A percentile compares a stretch with the other conserved stretches of the same genome.
Conservation (phyloP, 2,113 vertebrate species). For the Picathartes gymnocephalus region DNA sequence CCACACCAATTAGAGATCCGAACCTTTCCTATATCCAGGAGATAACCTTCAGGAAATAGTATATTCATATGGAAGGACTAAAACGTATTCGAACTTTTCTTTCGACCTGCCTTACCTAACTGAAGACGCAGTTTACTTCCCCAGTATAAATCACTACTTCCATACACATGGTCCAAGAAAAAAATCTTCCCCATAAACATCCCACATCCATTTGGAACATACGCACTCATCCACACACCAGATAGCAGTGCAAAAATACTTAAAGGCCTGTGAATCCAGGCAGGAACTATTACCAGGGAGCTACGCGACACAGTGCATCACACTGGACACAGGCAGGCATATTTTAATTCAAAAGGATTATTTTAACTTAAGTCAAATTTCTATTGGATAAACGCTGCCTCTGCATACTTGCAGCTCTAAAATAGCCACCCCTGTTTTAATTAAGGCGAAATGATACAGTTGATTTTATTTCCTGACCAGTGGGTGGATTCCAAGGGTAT, state of each 20-base stretch:
- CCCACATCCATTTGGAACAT: not conserved
- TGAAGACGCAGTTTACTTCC: not conserved
- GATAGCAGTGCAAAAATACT: not conserved
- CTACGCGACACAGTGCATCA: not conserved
- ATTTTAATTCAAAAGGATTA: not conserved
- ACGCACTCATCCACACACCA: not conserved
- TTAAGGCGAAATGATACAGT: not conserved
- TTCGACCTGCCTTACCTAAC: not conserved
- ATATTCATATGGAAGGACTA: not conserved
- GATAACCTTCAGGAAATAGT: not conserved
- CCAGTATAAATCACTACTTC: not conserved
- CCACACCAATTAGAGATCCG: not conserved
- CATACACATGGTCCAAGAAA: not conserved
- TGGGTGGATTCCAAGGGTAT: not conserved
- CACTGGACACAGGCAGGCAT: rapidly evolving
- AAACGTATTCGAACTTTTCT: not conserved
- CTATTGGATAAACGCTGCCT: not conserved
- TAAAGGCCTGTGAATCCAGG: not conserved
- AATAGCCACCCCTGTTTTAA: not conserved
- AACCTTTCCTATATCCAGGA: not conserved
- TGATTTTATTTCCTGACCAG: not conserved
- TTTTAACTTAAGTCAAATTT: not conserved
- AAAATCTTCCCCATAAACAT: not conserved
- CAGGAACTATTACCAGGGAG: not conserved
- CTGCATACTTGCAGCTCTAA: not conserved